phyloP scores from a whole-genome alignment of 1,140 invertebrate genomes.

The Dendroctonus valens region DNA sequence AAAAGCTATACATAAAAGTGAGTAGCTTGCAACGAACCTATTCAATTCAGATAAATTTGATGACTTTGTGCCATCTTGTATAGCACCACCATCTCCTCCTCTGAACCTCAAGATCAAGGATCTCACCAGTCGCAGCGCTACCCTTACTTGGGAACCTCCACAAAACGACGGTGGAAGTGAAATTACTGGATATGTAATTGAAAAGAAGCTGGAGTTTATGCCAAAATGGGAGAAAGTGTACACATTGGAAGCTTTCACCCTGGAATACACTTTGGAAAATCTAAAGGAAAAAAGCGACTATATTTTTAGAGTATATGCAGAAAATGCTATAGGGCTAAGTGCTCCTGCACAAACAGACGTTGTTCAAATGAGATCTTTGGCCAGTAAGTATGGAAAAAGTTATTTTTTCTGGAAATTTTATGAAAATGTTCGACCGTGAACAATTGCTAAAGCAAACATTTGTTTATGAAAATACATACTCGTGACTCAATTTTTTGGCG shows the following conservation, averaged over 20 bases:
- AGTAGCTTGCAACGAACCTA: slow-evolving; percentile 25
- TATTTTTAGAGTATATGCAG: slow-evolving; percentile 87
- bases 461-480: too few species aligned
- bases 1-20: slow-evolving; percentile 47
- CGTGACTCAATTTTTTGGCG: not conserved
- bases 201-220: slow-evolving; percentile 74
- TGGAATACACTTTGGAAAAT: slow-evolving; percentile 79
- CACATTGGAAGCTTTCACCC: slow-evolving; percentile 75
- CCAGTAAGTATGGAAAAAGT: slow-evolving; percentile 91
- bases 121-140: slow-evolving; percentile 81
- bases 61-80: slow-evolving; percentile 17
- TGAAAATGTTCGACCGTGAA: too few species aligned
- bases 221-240: slow-evolving; percentile 88
- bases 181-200: slow-evolving; percentile 90
- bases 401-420: too few species aligned
- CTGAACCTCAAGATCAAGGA: slow-evolving; percentile 74
- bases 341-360: slow-evolving; percentile 74
- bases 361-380: slow-evolving; percentile 88
- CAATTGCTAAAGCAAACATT: too few species aligned
- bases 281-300: slow-evolving; percentile 87
- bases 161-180: slow-evolving; percentile 80
- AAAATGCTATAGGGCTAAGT: slow-evolving; percentile 85
- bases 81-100: slow-evolving; percentile 80
- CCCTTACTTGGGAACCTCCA: slow-evolving; percentile 84
- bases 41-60: too few species aligned